Conservation (phyloP, 1,140 invertebrate genomes). For the Brachionus plicatilis region DNA sequence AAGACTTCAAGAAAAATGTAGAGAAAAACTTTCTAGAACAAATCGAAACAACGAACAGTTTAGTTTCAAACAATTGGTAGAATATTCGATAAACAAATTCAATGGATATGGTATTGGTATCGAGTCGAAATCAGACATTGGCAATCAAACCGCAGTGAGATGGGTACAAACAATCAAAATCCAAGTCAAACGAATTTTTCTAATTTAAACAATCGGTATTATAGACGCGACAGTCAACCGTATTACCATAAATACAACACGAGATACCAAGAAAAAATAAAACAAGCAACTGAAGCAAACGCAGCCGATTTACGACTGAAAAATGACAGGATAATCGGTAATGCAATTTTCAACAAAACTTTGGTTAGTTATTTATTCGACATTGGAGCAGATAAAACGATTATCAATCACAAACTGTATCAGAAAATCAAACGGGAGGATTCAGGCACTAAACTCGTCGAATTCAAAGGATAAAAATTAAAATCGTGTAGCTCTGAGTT, state of each 20-base stretch:
- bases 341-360: not conserved
- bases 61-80: not conserved
- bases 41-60: slow-evolving; percentile 3
- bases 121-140: not conserved
- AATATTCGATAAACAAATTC: not conserved
- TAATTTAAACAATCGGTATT: no score
- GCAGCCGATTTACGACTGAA: not conserved
- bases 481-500: slow-evolving; percentile 11
- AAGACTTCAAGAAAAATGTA: not conserved
- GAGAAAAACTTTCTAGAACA: not conserved
- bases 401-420: not conserved
- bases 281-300: not conserved
- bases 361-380: not conserved
- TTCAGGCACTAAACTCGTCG: not conserved
- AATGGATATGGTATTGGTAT: not conserved
- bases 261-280: not conserved
- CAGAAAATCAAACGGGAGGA: slow-evolving; percentile 3
- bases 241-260: slow-evolving; percentile 13
- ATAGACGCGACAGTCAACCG: not conserved
- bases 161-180: no score
- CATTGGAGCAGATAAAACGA: slow-evolving; percentile 7
- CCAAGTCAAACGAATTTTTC: no score
- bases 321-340: not conserved
- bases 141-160: no score
- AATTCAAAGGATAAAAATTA: not conserved